Conservation (phyloP, 1,140 invertebrate genomes). For the Leptopilina clavipes region DNA sequence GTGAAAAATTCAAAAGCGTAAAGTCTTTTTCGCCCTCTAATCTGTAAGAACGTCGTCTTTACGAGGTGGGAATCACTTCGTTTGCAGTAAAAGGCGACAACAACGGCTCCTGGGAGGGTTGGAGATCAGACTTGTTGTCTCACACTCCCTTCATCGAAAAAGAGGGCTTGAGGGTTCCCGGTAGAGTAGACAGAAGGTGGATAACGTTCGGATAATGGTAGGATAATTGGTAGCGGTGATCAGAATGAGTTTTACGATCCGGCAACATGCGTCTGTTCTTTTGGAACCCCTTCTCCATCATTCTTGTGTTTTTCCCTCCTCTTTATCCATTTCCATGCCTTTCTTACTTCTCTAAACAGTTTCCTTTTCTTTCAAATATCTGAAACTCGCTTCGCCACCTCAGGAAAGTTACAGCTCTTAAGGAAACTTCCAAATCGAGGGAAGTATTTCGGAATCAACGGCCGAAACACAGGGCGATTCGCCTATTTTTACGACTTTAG, state of each 20-base stretch:
- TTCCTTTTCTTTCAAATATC: neutral
- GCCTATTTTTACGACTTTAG: constrained; percentile 68
- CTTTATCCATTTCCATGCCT: constrained; percentile 46
- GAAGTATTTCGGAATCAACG: constrained; percentile 53
- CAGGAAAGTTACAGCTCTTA: constrained; percentile 50
- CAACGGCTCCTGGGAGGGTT: constrained; percentile 55
- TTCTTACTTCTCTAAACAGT: constrained; percentile 41
- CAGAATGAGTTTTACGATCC: constrained; percentile 74
- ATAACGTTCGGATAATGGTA: constrained; percentile 73
- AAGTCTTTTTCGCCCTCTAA: constrained; percentile 55
- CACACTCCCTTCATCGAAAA: constrained; percentile 43
- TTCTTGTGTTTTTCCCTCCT: constrained; percentile 42
- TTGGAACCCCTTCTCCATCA: constrained; percentile 39
- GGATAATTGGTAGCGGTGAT: constrained; percentile 75
- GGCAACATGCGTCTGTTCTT: constrained; percentile 66
- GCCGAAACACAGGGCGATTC: constrained; percentile 62
- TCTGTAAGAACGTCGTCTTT: constrained; percentile 69
- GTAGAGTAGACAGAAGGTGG: constrained; percentile 57
- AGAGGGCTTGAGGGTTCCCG: constrained; percentile 53
- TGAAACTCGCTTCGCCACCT: neutral
- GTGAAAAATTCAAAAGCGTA: constrained; percentile 41
- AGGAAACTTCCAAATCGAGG: constrained; percentile 45
- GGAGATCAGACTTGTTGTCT: constrained; percentile 35
- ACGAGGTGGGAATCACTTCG: constrained; percentile 74
- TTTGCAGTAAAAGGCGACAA: constrained; percentile 74